These are phyloP conservation scores for Drosophila lutescens DNA, from an alignment of 2,888 invertebrate species.

Conservation along the genomic window DNA sequence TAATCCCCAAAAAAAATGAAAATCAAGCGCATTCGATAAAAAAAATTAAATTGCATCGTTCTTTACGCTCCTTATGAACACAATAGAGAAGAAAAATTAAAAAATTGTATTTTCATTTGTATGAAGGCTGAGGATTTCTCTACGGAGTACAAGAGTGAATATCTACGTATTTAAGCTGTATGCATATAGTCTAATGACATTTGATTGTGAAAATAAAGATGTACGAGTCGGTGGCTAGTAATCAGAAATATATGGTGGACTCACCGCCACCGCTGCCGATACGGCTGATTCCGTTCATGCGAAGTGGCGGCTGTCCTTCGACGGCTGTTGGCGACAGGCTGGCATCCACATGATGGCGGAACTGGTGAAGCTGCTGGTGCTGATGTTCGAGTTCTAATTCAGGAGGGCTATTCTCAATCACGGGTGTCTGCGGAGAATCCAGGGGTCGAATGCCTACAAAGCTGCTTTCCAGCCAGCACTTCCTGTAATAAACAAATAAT, in stretches of 20 bases:
- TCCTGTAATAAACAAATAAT: conserved; percentile 65
- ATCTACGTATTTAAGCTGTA: no score
- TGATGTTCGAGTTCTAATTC: conserved; percentile 21
- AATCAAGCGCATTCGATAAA: no score
- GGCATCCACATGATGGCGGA: conserved; percentile 66
- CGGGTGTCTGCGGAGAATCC: conserved; percentile 93
- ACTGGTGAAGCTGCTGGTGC: conserved; percentile 49
- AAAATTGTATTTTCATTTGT: no score
- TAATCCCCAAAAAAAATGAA: no score
- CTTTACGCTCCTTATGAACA: no score
- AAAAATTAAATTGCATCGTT: no score
- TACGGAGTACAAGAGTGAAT: no score
- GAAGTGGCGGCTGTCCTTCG: conserved; percentile 68
- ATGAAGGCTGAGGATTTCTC: no score
- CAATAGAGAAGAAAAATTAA: no score
- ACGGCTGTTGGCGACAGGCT: conserved; percentile 37
- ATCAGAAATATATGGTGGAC: conserved; percentile 77
- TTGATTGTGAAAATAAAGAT: neutral
- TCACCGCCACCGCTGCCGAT: conserved; percentile 85
- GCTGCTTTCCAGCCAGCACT: conserved; percentile 96
- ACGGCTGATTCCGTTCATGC: conserved; percentile 83
- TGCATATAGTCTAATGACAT: no score
- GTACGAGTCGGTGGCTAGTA: neutral
- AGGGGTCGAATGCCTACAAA: conserved; percentile 94
- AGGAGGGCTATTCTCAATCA: conserved; percentile 85